Percentiles rank a stretch among this genome's conserved stretches.
These are phyloP conservation scores for Myopa tessellatipennis DNA, from an alignment of 2,888 invertebrate genomes.

Conservation along the genomic window DNA sequence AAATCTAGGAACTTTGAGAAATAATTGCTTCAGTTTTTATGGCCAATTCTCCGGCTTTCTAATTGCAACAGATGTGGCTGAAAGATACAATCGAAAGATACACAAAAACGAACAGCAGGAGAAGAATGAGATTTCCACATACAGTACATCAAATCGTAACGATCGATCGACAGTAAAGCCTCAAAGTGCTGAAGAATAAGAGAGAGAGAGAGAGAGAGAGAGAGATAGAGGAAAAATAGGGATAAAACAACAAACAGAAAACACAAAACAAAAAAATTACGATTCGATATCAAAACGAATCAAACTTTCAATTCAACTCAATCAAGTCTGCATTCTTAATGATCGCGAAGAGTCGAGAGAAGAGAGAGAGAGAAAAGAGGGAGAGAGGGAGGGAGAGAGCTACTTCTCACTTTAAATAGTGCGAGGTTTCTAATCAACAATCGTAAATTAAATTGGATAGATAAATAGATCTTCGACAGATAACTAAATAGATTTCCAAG, in stretches of 20 bases:
- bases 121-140: neutral
- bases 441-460: no score
- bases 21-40: constrained; percentile 23
- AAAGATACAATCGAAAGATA: neutral
- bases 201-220: no score
- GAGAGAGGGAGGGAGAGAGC: neutral
- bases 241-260: no score
- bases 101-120: constrained; percentile 1
- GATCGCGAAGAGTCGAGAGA: neutral
- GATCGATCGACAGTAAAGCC: constrained; percentile 13
- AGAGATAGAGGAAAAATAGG: no score
- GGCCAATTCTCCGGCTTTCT: neutral
- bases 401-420: neutral
- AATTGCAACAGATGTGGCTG: constrained; percentile 2
- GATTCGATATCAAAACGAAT: constrained; percentile 13
- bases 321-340: neutral
- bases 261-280: no score
- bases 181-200: neutral
- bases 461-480: no score
- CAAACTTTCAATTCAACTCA: constrained; percentile 17
- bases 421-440: no score
- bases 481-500: no score
- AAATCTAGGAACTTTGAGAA: constrained; percentile 12
- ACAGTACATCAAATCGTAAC: constrained; percentile 12
- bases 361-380: constrained; percentile 16